Evolutionary conservation across 1,140 invertebrate genomes (phyloP).

Genomic region (Cotesia chilonis): DNA sequence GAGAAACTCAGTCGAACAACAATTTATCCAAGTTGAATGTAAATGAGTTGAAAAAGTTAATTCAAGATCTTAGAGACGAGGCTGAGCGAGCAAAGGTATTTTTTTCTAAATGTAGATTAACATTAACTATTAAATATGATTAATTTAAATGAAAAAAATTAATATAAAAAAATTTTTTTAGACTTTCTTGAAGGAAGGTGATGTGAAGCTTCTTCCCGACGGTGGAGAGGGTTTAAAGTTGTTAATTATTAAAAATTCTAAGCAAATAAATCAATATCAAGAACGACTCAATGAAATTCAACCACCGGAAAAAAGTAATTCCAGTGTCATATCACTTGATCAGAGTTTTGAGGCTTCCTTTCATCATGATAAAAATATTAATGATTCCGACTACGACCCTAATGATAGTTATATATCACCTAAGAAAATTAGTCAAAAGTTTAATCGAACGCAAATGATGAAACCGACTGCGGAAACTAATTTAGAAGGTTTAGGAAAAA

Average conservation of each 20-base stretch:
- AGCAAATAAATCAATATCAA: not conserved
- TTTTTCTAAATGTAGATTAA: no score
- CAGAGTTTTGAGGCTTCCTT: no score
- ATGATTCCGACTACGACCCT: not conserved
- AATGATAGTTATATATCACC: not conserved
- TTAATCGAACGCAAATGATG: not conserved
- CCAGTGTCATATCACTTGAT: no score
- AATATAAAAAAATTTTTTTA: not conserved
- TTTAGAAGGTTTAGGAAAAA: conserved; percentile 45
- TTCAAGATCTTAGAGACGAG: no score
- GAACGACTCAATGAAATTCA: not conserved
- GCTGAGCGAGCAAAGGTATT: no score
- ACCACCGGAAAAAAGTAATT: not conserved
- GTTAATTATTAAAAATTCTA: not conserved
- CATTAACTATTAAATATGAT: not conserved
- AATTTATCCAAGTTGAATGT: no score
- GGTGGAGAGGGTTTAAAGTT: not conserved
- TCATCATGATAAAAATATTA: not conserved
- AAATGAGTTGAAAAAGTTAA: no score
- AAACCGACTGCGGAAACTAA: conserved; percentile 2
- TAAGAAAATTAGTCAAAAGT: not conserved
- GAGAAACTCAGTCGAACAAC: no score
- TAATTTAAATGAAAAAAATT: not conserved
- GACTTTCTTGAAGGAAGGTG: not conserved
- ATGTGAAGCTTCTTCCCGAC: conserved; percentile 13